Conservation (phyloP, 35 echinoderm and acorn worm species). For the Strongylocentrotus purpuratus region DNA sequence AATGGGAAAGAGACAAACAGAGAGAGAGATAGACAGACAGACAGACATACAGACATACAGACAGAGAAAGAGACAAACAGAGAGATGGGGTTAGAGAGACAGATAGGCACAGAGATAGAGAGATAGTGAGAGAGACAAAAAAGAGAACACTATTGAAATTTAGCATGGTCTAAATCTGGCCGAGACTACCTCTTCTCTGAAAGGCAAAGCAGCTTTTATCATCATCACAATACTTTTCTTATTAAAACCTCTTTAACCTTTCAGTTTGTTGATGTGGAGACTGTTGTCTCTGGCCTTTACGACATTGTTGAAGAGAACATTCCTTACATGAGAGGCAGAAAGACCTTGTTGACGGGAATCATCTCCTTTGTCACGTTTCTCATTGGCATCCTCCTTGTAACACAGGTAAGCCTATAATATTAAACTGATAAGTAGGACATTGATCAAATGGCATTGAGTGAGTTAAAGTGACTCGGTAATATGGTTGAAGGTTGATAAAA, state of each 20-base stretch:
- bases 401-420: conserved; percentile 74
- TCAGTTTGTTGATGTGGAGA: conserved; percentile 93
- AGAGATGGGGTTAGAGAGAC: no score
- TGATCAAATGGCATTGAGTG: no score
- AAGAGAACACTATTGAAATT: not conserved
- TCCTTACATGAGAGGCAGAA: conserved; percentile 59
- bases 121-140: no score
- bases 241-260: not conserved
- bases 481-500: no score
- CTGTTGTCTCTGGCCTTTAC: conserved; percentile 77
- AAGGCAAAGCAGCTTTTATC: not conserved
- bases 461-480: no score
- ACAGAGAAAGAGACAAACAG: no score
- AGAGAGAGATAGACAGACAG: no score
- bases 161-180: not conserved
- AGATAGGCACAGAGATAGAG: no score
- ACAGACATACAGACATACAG: no score
- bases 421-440: no score
- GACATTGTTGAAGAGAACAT: conserved; percentile 71
- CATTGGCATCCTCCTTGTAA: conserved; percentile 78
- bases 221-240: no score
- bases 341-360: conserved; percentile 61
- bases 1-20: no score
- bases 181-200: not conserved
- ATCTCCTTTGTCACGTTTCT: conserved; percentile 65